Conservation (phyloP, 2,888 invertebrate species). For the Campoplex nolae region DNA sequence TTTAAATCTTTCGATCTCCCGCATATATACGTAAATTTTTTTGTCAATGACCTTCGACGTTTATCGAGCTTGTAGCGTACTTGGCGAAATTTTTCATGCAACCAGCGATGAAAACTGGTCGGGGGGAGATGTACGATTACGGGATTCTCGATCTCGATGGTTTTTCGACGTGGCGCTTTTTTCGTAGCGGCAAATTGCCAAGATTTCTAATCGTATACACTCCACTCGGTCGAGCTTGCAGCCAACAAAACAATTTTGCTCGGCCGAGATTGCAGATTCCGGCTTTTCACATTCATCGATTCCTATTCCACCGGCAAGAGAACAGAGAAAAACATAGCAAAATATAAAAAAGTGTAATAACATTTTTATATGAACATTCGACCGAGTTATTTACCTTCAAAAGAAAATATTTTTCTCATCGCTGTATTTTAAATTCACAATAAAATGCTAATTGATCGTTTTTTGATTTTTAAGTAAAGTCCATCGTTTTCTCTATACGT, state of each 20-base stretch:
- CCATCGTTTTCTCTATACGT: too few relatives aligned
- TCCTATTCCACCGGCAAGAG: background rate
- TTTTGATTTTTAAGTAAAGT: too few relatives aligned
- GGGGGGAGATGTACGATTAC: background rate
- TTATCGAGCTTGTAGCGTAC: background rate
- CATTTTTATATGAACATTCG: background rate
- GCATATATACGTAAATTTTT: background rate
- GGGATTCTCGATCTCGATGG: background rate
- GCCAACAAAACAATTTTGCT: background rate
- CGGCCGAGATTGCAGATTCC: background rate
- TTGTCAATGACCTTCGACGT: background rate
- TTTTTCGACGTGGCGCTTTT: conserved; percentile 11
- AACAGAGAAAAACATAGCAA: background rate
- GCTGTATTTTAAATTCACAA: too few relatives aligned
- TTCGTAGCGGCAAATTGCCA: background rate
- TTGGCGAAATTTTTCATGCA: background rate
- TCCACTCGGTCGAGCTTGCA: background rate
- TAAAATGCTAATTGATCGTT: too few relatives aligned
- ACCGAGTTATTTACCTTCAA: background rate
- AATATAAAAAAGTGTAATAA: background rate
- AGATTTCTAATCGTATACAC: background rate
- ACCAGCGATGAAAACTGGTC: background rate
- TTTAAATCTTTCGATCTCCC: background rate
- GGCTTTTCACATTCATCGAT: background rate
- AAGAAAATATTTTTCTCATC: too few relatives aligned